Evolutionary conservation across 2,888 invertebrate genomes (phyloP).

Genomic region (Scrobipalpa costella): DNA sequence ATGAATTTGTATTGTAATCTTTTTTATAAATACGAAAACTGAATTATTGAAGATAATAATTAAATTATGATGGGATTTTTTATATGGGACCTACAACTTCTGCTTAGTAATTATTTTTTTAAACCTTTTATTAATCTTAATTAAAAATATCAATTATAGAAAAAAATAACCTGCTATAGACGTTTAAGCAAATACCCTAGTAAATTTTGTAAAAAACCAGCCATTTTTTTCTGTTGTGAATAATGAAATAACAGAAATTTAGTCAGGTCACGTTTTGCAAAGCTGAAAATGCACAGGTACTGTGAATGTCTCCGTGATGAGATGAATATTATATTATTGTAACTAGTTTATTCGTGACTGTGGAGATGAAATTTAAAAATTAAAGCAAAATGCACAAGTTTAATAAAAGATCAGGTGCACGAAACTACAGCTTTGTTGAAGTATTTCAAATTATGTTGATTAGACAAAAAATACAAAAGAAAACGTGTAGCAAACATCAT

Average conservation of each 20-base stretch:
- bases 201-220: background rate
- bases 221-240: conserved; percentile 11
- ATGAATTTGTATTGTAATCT: too few relatives aligned
- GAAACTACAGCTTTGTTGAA: background rate
- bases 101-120: too few relatives aligned
- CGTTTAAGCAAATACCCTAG: background rate
- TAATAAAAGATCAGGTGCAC: background rate
- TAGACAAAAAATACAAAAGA: background rate
- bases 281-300: conserved; percentile 17
- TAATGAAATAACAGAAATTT: conserved; percentile 5
- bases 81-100: too few relatives aligned
- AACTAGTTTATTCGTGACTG: conserved; percentile 4
- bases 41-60: too few relatives aligned
- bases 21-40: too few relatives aligned
- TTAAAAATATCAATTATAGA: background rate
- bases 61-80: too few relatives aligned
- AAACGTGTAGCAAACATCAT: background rate
- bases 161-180: background rate
- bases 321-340: conserved; percentile 7
- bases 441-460: background rate
- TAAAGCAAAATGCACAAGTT: background rate
- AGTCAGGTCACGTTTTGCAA: conserved; percentile 16
- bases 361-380: background rate
- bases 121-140: background rate
- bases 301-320: conserved; percentile 14